Base-by-base conservation (phyloP, 2,797 vertebrate species). In the Poeciliopsis turneri region DNA sequence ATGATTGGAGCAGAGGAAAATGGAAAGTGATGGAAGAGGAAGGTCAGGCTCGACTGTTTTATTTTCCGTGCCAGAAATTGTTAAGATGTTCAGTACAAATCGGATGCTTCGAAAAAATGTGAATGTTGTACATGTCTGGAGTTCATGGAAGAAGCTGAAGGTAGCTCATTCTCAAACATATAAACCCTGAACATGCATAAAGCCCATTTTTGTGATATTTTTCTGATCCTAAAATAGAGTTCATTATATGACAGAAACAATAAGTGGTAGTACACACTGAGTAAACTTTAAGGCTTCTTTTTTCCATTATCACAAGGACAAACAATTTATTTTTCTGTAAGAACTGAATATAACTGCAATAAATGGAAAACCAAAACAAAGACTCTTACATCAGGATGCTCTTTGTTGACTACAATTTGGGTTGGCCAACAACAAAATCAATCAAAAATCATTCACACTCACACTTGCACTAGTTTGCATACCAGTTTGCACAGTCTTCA, bases 1-100 rank as follows among this genome's bases (percentile, higher is more conserved):
- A 92, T 93, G 91, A 93, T 94, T 87, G 92, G 94, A 96, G 95
- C 90, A 95, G 92, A 93, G 92, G 90, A 83, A 79, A 70, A 89
- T 84, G 85, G 81, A 80, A 89, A 87, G 93, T 94, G 92, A 94
- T 93, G 94, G 91, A 89, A 89, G 92, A 91, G 92, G 86, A 91
- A 93, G 93, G 93, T 93, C 92, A 90, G 88, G 86, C 89, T 88
- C 64, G 45, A 85, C 87, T 92, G 85, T 93, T 93, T 93, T 92
- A 90, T 89, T 92, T 93, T 90, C 88, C 74, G 47, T 88, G 86
- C 91, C 89, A 90, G 83, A 88, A 84, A 83, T 91, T 91, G 84
- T 88, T 85, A 86, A 91, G 91, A 89, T 78, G 87, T 90, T 81
- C 76, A 78, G 71, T 73, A 78, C 78, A 78, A 87, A 83, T 74